Base-by-base conservation (phyloP, 2,113 vertebrate genomes). In the Hypocryptadius cinnamomeus region DNA sequence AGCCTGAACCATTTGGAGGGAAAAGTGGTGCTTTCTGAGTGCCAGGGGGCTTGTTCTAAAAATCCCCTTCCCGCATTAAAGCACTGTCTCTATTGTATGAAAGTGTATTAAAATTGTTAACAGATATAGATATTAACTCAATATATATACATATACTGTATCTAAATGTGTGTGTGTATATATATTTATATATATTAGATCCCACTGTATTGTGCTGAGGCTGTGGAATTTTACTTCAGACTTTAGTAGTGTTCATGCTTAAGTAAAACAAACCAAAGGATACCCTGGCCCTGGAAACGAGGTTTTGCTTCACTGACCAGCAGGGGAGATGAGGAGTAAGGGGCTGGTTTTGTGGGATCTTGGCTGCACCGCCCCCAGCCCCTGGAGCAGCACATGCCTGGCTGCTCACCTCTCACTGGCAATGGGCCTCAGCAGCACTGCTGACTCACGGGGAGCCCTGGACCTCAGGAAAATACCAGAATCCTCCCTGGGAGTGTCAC, bases 331-430 rank as follows among this genome's bases (percentile, higher is more conserved):
- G 45, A 78, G 81, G n/a, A 82, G 5, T 9, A 9, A 57, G 33
- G 61, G 40, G 28, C 13, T 42, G 31, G 13, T 59, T 57, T 44
- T 53, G 9, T 0, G 0, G 28, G 37, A 68, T 51, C 31, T 35
- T 1, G 1, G 18, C 59, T 68, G 76, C 51, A 8, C 5, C 1
- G 1, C 13, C 31, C 44, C 33, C 37, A 23, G 23, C 15, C 15
- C 15, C 64, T n/a, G 50, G 24, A 68, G 8, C 33, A 64, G 74
- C 11, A 1, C 16, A 0, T 8, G 47, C 22, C 76, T 71, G 65
- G 37, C 79, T 68, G 57, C 44, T 82, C 47, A 4, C 28, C 59
- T 64, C 39, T 30, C 39, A 50, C 22, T 14, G 2, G 15, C 47
- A 63, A 14, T 14, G 39, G 27, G 33, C 22, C 14, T 37, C 0